Evolutionary conservation across 2,113 vertebrate genomes (phyloP).

Genomic region (Chaetops frenatus): DNA sequence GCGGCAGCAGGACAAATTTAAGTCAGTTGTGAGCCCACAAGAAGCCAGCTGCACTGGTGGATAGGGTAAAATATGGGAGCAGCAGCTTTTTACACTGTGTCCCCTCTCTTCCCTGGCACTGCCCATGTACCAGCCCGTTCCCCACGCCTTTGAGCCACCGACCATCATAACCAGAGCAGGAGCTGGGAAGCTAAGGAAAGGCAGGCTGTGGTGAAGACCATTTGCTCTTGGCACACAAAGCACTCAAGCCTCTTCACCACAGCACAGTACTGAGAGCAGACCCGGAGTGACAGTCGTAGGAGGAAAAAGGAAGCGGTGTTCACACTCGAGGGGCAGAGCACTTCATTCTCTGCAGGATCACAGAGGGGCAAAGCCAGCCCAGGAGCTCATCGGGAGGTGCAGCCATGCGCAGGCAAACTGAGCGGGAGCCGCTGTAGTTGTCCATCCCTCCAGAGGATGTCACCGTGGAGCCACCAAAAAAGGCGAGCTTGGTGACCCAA

Average conservation of each 20-base stretch:
- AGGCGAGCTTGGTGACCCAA: background rate
- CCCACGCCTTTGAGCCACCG: background rate
- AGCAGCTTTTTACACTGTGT: background rate
- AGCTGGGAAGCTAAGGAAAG: background rate
- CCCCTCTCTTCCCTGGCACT: background rate
- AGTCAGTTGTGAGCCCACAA: background rate
- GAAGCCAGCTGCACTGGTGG: background rate
- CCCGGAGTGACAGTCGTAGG: background rate
- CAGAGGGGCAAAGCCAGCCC: background rate
- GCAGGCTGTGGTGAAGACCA: background rate
- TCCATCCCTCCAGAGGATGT: constrained; percentile 57
- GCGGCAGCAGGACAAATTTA: background rate
- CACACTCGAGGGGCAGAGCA: background rate
- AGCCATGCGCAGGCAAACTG: background rate
- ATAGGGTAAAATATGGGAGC: background rate
- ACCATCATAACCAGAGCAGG: background rate
- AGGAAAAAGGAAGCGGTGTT: background rate
- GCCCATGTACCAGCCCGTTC: background rate
- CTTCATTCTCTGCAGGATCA: background rate
- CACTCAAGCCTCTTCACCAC: no score
- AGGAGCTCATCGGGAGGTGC: no score
- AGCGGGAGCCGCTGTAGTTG: background rate
- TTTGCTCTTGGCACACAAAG: background rate
- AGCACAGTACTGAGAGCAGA: background rate
- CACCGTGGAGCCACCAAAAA: constrained; percentile 41